phyloP scores from a whole-genome alignment of 2,797 vertebrate genomes.

The Danio tinwini region DNA sequence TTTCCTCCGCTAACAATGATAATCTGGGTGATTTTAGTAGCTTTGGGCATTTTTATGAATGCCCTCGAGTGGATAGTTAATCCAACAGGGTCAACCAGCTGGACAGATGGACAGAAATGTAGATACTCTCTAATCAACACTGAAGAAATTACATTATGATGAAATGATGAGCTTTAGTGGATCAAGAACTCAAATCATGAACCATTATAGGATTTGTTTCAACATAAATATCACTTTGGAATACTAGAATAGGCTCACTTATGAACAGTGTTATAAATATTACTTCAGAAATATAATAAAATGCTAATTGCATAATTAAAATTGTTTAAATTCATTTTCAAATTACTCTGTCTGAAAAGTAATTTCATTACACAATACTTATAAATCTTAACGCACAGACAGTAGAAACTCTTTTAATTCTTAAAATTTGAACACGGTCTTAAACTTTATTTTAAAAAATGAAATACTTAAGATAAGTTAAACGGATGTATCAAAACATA shows the following conservation, averaged over 20 bases:
- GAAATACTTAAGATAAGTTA: too few relatives aligned
- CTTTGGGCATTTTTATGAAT: slow-evolving; percentile 43
- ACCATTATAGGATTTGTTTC: background rate
- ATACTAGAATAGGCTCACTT: slow-evolving; percentile 51
- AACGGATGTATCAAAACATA: too few relatives aligned
- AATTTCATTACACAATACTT: too few relatives aligned
- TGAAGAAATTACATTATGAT: background rate
- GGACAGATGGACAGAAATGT: slow-evolving; percentile 39
- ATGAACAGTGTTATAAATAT: too few relatives aligned
- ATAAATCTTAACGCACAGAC: too few relatives aligned
- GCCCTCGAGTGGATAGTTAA: slow-evolving; percentile 54
- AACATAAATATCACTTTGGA: background rate
- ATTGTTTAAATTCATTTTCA: too few relatives aligned
- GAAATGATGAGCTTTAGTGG: background rate
- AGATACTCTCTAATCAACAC: slow-evolving; percentile 44
- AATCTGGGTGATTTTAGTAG: slow-evolving; percentile 51
- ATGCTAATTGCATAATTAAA: too few relatives aligned
- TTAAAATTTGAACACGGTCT: too few relatives aligned
- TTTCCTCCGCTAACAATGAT: slow-evolving; percentile 37
- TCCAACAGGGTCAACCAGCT: slow-evolving; percentile 39
- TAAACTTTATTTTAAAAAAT: too few relatives aligned
- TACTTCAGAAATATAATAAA: too few relatives aligned
- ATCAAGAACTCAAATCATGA: background rate
- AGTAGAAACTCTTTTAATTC: too few relatives aligned
- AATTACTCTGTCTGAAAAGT: too few relatives aligned